Percentiles rank a stretch among this genome's conserved stretches.
These are phyloP conservation scores for Drosophila vallismaia DNA, from an alignment of 2,888 invertebrate genomes.

Conservation along the genomic window DNA sequence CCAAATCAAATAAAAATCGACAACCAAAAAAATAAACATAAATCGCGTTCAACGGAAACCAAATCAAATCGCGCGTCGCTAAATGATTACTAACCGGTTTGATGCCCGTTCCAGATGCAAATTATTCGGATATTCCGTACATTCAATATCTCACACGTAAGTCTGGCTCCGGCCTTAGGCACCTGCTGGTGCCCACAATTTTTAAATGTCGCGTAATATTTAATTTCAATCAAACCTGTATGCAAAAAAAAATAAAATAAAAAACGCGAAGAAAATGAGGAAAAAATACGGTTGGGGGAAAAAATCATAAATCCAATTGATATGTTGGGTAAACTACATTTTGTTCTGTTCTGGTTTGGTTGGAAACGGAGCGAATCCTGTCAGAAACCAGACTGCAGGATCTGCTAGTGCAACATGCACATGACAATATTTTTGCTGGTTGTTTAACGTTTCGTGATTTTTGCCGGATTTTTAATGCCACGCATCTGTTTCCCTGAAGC, in stretches of 20 bases:
- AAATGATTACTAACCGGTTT: constrained; percentile 56
- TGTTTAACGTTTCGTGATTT: constrained; percentile 79
- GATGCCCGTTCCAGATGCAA: constrained; percentile 85
- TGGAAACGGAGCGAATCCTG: constrained; percentile 8
- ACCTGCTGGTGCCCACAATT: constrained; percentile 14
- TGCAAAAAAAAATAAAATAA: constrained; percentile 3
- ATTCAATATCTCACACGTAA: constrained; percentile 88
- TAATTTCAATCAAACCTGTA: constrained; percentile 53
- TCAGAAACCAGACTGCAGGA: constrained; percentile 31
- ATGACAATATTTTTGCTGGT: constrained; percentile 74
- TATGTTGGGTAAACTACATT: constrained; percentile 73
- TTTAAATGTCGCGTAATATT: constrained; percentile 48
- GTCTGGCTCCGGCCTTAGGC: constrained; percentile 74
- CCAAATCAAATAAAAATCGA: not conserved
- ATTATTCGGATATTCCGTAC: constrained; percentile 87
- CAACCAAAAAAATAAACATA: not conserved
- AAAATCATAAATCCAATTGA: constrained; percentile 71
- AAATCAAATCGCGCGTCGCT: constrained; percentile 23
- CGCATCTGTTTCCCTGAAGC: constrained; percentile 34
- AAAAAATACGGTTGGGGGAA: not conserved
- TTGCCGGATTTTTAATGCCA: constrained; percentile 73
- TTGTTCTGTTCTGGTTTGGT: constrained; percentile 18
- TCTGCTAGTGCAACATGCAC: constrained; percentile 50
- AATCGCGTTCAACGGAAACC: constrained; percentile 17
- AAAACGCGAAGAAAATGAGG: too few species aligned